Base-by-base conservation (phyloP, 2,113 vertebrate genomes). In the Thunnus maccoyii region DNA sequence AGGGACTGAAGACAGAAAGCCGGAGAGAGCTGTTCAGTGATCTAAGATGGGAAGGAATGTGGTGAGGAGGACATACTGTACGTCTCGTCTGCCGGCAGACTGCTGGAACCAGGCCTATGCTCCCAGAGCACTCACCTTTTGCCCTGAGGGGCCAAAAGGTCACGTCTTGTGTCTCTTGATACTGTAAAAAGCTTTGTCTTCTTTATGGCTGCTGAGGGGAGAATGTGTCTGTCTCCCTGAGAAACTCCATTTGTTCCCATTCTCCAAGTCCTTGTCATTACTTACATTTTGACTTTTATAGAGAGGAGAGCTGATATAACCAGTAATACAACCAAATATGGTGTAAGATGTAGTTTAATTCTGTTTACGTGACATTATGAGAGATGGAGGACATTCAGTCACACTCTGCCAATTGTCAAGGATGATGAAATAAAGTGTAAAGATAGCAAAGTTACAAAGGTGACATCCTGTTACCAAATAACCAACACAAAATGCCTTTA, bases 11-110 rank as follows among this genome's bases (percentile, higher is more conserved):
- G 72, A 20, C 73, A 58, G 71, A 80, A 71, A 75, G 85, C 54
- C 56, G 15, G 58, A 65, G 73, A 76, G 70, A 75, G 72, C 72
- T 73, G 73, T 62, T 80, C 57, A 50, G 85, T 91, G 87, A 90
- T 93, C 91, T 94, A 93, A 94, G 92, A 91, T 78, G 89, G 89
- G 92, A 91, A 91, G 91, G 94, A 94, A 94, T 94, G 93, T n/a
- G 25, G 78, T 46, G 86, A 84, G 79, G 80, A 86, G 84, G 87
- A 90, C 91, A 83, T 82, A 54, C 36, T 41, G 36, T 41, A 41
- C 63, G 65, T 92, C 89, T 89, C 50, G 77, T 76, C 89, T 93
- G 86, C 84, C n/a, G 84, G 89, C 93, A 91, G 88, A 91, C 83
- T 83, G 58, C 88, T 92, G 92, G 90, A 92, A 92, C 90, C 93